Evolutionary conservation across 2,797 vertebrate genomes (phyloP).

Genomic region (Syngnathus acus): DNA sequence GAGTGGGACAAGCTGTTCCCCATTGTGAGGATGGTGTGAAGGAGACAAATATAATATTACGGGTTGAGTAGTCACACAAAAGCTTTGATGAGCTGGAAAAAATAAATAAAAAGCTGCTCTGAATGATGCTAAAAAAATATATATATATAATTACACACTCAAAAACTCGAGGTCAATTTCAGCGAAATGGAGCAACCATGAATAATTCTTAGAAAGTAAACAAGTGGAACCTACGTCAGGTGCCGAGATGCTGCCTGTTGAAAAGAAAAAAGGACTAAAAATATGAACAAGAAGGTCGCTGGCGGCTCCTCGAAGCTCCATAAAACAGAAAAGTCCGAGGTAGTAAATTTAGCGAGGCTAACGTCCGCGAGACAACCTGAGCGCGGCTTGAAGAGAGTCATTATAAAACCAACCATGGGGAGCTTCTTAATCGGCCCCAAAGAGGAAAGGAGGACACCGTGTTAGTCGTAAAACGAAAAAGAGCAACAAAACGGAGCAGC

Average conservation of each 20-base stretch:
- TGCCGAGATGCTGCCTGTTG: neutral
- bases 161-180: too few relatives aligned
- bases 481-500: neutral
- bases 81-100: constrained; percentile 6
- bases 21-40: neutral
- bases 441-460: neutral
- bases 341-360: neutral
- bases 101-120: too few relatives aligned
- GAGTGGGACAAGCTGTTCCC: neutral
- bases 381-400: neutral
- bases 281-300: neutral
- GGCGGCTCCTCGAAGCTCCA: too few relatives aligned
- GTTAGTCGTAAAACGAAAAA: neutral
- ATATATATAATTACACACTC: neutral
- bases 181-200: neutral
- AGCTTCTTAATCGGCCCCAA: neutral
- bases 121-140: neutral
- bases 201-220: neutral
- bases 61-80: neutral
- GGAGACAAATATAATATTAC: too few relatives aligned
- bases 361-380: neutral
- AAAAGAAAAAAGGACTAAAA: neutral
- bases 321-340: neutral
- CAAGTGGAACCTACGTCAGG: neutral
- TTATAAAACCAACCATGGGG: neutral